These are phyloP conservation scores for Ethmia dodecea DNA, from an alignment of 2,888 invertebrate genomes.

Conservation along the genomic window DNA sequence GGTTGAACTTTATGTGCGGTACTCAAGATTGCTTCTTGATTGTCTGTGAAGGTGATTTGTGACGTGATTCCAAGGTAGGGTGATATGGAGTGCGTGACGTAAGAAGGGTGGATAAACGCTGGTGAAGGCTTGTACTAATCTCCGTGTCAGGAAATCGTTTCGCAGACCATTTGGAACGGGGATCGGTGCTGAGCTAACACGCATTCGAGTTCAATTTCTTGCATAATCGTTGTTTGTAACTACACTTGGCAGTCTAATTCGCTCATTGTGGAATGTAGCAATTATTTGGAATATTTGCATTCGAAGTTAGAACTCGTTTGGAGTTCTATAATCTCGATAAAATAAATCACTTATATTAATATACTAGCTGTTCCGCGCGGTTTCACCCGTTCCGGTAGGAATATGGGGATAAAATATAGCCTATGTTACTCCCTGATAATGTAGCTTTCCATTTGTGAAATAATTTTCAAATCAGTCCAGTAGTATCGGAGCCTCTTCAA, in stretches of 20 bases:
- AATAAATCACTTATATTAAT: no score
- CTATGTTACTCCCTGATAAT: no score
- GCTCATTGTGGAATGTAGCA: conserved; percentile 33
- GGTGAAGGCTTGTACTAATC: conserved; percentile 78
- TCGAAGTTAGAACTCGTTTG: no score
- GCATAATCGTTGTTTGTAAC: conserved; percentile 60
- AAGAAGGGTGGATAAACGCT: conserved; percentile 70
- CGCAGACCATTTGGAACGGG: conserved; percentile 74
- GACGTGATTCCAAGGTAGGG: conserved; percentile 42
- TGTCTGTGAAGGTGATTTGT: conserved; percentile 41
- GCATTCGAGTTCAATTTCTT: conserved; percentile 67
- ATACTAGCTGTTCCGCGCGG: no score
- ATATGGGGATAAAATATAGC: no score
- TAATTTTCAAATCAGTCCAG: no score
- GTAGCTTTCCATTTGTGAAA: no score
- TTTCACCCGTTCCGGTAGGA: no score
- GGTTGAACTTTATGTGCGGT: conserved; percentile 33
- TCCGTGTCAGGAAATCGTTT: conserved; percentile 78
- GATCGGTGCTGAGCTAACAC: conserved; percentile 61
- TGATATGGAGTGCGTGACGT: conserved; percentile 70
- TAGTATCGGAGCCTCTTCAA: no score
- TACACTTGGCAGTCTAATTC: conserved; percentile 43
- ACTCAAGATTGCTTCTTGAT: conserved; percentile 42
- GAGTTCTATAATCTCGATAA: no score
- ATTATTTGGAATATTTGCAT: no score